A percentile compares a stretch with the other conserved stretches of the same genome.
phyloP scores from a whole-genome alignment of 2,113 vertebrate species.

The Alethe castanea region DNA sequence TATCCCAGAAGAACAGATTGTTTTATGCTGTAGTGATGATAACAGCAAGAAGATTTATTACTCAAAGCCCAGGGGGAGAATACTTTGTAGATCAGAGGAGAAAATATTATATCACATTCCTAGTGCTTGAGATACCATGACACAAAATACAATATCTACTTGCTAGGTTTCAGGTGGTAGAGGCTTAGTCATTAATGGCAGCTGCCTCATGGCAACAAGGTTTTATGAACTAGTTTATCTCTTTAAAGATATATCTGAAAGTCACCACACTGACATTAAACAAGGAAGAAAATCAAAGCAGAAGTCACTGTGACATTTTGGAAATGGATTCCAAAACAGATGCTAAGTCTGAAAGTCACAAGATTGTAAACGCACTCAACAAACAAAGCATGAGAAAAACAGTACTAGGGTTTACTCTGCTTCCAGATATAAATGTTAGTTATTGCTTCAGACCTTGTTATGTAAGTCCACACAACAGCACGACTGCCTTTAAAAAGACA shows the following conservation, averaged over 20 bases:
- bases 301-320: slow-evolving; percentile 10
- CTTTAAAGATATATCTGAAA: not conserved
- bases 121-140: not conserved
- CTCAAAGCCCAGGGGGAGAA: not conserved
- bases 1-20: slow-evolving; percentile 6
- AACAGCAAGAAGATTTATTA: slow-evolving; percentile 22
- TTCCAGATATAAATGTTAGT: not conserved
- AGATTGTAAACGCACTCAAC: not conserved
- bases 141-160: not conserved
- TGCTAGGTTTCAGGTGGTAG: not conserved
- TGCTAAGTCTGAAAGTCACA: slow-evolving; percentile 11
- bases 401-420: not conserved
- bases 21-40: not conserved
- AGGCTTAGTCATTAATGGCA: not conserved
- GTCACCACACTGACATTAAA: not conserved
- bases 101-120: not conserved
- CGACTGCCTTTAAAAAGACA: not conserved
- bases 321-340: not conserved
- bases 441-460: not conserved
- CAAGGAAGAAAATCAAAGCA: slow-evolving; percentile 11
- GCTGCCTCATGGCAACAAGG: not conserved
- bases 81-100: not conserved
- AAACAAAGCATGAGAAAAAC: not conserved
- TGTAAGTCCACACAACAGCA: not conserved
- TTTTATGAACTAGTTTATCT: not conserved